phyloP scores from a whole-genome alignment of 2,888 invertebrate species.

The Epirrita christyi region DNA sequence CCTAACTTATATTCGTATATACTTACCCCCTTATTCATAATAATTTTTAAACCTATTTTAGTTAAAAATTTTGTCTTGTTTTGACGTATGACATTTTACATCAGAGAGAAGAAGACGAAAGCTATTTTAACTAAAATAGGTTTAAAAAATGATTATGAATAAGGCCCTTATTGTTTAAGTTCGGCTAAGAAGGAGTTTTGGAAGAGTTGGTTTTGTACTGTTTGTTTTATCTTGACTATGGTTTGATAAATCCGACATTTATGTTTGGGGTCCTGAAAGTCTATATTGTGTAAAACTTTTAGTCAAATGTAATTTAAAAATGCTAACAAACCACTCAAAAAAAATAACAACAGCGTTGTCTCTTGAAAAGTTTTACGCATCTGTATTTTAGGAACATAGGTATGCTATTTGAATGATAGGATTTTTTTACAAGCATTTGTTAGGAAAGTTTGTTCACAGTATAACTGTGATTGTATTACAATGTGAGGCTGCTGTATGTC shows the following conservation, averaged over 20 bases:
- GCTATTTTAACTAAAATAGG: too few species aligned
- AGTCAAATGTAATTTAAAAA: too few species aligned
- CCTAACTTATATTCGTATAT: neutral
- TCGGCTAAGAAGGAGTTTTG: too few species aligned
- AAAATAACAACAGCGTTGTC: neutral
- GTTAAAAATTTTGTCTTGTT: too few species aligned
- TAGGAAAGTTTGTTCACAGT: slow-evolving; percentile 46
- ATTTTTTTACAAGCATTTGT: slow-evolving; percentile 9
- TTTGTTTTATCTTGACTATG: neutral
- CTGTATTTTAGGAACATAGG: neutral
- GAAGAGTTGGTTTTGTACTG: slow-evolving; percentile 6
- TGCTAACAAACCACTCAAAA: too few species aligned
- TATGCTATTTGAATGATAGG: neutral
- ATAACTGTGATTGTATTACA: slow-evolving; percentile 47
- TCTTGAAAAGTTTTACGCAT: slow-evolving; percentile 17
- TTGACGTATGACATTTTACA: too few species aligned
- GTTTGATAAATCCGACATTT: neutral
- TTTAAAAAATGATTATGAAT: too few species aligned
- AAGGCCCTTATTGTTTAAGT: too few species aligned
- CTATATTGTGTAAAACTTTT: slow-evolving; percentile 16
- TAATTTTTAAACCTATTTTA: too few species aligned
- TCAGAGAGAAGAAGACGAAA: too few species aligned
- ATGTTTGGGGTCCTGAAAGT: neutral
- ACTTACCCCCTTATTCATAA: too few species aligned
- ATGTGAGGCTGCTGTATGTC: slow-evolving; percentile 37